A percentile compares a stretch with the other conserved stretches of the same genome.
phyloP scores from a whole-genome alignment of 2,797 vertebrate genomes.

The Austrolebias charrua region DNA sequence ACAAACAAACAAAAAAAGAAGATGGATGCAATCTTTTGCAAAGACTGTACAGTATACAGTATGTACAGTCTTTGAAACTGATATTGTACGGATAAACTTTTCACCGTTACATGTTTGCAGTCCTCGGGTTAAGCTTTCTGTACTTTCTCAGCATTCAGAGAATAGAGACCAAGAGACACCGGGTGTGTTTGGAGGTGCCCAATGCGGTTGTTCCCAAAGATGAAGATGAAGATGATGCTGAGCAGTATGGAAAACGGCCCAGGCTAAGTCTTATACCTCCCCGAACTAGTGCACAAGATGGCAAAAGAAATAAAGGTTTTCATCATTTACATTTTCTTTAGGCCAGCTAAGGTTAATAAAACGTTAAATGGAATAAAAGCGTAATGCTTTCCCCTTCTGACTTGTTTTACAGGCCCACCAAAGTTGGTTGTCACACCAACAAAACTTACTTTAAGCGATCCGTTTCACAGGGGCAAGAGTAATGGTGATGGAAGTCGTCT shows the following conservation, averaged over 20 bases:
- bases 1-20: too few species aligned
- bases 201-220: slow-evolving; percentile 89
- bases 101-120: background rate
- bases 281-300: slow-evolving; percentile 50
- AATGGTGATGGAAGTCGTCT: slow-evolving; percentile 35
- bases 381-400: background rate
- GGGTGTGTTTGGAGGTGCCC: slow-evolving; percentile 92
- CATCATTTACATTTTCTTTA: background rate
- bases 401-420: slow-evolving; percentile 66
- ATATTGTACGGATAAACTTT: background rate
- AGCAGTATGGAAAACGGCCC: slow-evolving; percentile 72
- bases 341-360: background rate
- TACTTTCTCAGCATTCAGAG: slow-evolving; percentile 83
- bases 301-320: slow-evolving; percentile 66
- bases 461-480: slow-evolving; percentile 62
- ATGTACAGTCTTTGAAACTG: background rate
- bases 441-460: slow-evolving; percentile 73
- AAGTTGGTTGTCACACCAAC: slow-evolving; percentile 78
- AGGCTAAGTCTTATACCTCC: slow-evolving; percentile 70
- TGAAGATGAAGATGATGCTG: slow-evolving; percentile 74
- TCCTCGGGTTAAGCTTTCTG: background rate
- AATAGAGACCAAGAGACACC: slow-evolving; percentile 94
- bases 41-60: too few species aligned
- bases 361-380: background rate
- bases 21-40: too few species aligned